These are phyloP conservation scores for Potamarius usumacintae DNA, from an alignment of 2,113 vertebrate genomes.

Conservation along the genomic window DNA sequence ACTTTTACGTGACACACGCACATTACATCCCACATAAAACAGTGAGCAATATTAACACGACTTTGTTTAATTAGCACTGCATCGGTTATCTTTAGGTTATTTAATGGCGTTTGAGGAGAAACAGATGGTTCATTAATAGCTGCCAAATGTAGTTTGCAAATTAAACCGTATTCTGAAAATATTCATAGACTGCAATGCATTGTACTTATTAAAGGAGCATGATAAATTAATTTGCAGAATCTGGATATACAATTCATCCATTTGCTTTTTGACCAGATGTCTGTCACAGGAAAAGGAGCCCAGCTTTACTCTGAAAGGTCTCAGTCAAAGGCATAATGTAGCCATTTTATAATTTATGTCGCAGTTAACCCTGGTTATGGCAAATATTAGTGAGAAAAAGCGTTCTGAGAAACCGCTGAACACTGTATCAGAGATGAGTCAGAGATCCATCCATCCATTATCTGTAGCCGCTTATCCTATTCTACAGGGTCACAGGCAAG, in stretches of 20 bases:
- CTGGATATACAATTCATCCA: neutral
- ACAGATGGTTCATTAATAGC: conserved; percentile 31
- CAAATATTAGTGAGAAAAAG: neutral
- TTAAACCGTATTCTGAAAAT: conserved; percentile 5
- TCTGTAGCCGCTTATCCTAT: no score
- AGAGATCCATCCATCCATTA: no score
- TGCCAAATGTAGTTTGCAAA: conserved; percentile 18
- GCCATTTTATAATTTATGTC: neutral
- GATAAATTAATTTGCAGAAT: neutral
- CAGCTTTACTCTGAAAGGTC: neutral
- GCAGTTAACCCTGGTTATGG: neutral
- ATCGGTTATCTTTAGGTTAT: conserved; percentile 8
- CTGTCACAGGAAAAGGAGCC: neutral
- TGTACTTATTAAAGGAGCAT: neutral
- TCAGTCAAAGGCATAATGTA: neutral
- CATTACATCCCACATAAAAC: neutral
- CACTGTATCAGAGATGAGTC: neutral
- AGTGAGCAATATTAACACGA: conserved; percentile 10
- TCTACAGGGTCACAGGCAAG: no score
- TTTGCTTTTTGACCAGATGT: neutral
- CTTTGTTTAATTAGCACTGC: conserved; percentile 17
- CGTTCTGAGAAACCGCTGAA: neutral
- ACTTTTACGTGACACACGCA: neutral
- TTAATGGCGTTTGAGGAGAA: conserved; percentile 1
- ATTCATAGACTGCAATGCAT: neutral